These are phyloP conservation scores for Aphelinus atriplicis DNA, from an alignment of 1,140 invertebrate species.

Conservation along the genomic window DNA sequence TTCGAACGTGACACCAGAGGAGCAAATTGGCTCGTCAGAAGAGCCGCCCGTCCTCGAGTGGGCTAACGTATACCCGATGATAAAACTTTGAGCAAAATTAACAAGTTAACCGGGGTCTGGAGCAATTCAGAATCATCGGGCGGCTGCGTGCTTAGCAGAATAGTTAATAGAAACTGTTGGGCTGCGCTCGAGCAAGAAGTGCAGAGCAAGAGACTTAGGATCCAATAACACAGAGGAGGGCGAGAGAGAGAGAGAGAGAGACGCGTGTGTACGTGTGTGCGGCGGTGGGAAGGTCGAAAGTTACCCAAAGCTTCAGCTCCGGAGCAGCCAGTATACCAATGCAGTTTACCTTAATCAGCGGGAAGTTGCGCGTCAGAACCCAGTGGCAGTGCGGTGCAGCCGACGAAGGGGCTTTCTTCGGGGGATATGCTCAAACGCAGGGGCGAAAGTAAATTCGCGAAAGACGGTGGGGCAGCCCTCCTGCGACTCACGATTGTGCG, in stretches of 20 bases:
- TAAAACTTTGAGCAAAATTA: no score
- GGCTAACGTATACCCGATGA: no score
- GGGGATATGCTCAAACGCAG: no score
- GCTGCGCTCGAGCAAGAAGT: not conserved
- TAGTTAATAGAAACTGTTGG: not conserved
- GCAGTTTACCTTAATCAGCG: constrained; percentile 50
- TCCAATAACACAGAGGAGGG: not conserved
- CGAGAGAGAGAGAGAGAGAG: constrained; percentile 26
- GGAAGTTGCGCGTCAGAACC: constrained; percentile 44
- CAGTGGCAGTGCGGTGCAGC: no score
- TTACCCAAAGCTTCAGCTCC: constrained; percentile 1
- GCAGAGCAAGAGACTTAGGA: not conserved
- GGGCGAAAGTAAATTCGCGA: not conserved
- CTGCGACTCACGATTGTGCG: not conserved
- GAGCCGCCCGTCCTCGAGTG: no score
- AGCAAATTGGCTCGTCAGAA: no score
- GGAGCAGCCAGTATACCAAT: not conserved
- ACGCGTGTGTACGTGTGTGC: constrained; percentile 29
- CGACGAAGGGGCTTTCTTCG: no score
- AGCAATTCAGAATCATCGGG: no score
- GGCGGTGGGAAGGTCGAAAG: constrained; percentile 34
- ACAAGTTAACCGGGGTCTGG: no score
- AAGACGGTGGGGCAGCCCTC: constrained; percentile 4
- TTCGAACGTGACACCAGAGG: no score
- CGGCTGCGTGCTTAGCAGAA: not conserved